A percentile compares a stretch with the other conserved stretches of the same genome.
These are phyloP conservation scores for Nephrotoma appendiculata DNA, from an alignment of 2,888 invertebrate genomes.

Conservation along the genomic window DNA sequence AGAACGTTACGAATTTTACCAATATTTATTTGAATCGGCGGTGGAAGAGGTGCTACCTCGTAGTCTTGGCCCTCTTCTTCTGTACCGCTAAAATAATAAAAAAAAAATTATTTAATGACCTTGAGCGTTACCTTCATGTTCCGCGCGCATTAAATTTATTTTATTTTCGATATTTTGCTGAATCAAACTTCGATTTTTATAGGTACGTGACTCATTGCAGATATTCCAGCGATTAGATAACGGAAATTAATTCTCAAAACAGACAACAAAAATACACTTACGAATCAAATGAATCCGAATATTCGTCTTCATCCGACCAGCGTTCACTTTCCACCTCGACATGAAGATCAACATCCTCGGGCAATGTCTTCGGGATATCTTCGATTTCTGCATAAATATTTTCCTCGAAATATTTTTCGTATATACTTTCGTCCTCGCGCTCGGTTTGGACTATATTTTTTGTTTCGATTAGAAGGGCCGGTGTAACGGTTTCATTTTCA, in stretches of 20 bases:
- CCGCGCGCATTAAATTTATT: background rate
- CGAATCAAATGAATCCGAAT: background rate
- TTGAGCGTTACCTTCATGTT: background rate
- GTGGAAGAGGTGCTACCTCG: background rate
- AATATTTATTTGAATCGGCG: background rate
- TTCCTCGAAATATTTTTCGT: background rate
- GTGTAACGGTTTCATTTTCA: background rate
- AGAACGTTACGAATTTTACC: constrained; percentile 17
- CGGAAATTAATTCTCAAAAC: background rate
- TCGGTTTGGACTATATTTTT: background rate
- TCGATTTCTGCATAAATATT: background rate
- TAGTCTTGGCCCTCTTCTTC: background rate
- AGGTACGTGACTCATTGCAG: background rate
- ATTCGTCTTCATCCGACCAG: background rate
- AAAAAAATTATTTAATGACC: background rate
- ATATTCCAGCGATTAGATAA: background rate
- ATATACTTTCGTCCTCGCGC: background rate
- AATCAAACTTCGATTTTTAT: background rate
- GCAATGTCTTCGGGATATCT: background rate
- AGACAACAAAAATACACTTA: background rate
- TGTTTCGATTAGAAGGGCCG: background rate
- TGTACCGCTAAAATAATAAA: background rate
- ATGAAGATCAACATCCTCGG: background rate
- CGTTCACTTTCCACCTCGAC: background rate
- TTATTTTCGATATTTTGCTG: background rate